A percentile compares a stretch with the other conserved stretches of the same genome.
Conservation (phyloP, 2,113 vertebrate species). For the Macheiramphus alcinus region DNA sequence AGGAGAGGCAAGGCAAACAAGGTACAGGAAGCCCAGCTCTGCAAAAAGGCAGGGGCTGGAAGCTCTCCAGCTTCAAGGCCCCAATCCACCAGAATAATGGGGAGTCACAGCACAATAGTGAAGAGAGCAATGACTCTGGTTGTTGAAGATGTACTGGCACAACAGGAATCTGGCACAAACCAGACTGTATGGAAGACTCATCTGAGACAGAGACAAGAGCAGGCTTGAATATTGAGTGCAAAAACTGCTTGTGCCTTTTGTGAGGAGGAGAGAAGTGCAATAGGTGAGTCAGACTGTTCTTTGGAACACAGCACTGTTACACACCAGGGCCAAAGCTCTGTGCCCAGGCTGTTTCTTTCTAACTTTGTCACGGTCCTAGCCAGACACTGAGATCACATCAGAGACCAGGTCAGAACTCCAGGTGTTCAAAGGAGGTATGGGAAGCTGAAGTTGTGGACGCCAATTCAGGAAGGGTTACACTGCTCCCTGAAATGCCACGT, state of each 20-base stretch:
- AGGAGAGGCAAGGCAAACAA: slow-evolving; percentile 41
- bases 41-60: slow-evolving; percentile 39
- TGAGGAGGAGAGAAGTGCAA: neutral
- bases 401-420: neutral
- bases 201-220: neutral
- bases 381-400: neutral
- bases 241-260: neutral
- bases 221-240: neutral
- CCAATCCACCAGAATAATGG: neutral
- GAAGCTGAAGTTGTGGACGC: neutral
- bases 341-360: neutral
- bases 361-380: neutral
- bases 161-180: neutral
- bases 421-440: neutral
- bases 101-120: neutral
- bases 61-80: slow-evolving; percentile 9
- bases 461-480: neutral
- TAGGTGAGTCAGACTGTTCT: neutral
- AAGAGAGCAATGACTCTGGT: neutral
- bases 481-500: neutral
- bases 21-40: slow-evolving; percentile 64
- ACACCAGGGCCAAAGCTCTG: neutral
- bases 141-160: neutral
- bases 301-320: neutral
- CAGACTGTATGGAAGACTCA: neutral